Conservation (phyloP, 2,113 vertebrate genomes). For the Cnemophilus loriae region DNA sequence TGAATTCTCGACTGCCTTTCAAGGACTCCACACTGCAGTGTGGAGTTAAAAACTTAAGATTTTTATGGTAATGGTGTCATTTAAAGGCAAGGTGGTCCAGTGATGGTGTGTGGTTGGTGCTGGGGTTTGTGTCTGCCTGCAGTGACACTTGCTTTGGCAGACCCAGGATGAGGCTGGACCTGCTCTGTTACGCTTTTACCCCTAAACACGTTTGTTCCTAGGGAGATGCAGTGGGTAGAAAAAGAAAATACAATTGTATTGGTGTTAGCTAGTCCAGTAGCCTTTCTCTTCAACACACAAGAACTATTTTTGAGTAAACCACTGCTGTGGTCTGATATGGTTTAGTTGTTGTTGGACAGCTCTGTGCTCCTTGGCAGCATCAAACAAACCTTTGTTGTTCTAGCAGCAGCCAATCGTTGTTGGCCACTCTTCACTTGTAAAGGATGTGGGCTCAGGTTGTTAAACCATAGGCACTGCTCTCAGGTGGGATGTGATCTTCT, state of each 20-base stretch:
- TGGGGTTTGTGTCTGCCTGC: neutral
- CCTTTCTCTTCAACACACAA: neutral
- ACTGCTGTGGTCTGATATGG: neutral
- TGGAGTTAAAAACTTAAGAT: neutral
- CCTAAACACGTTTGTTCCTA: neutral
- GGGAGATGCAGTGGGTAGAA: neutral
- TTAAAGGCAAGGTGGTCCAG: neutral
- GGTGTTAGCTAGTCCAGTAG: neutral
- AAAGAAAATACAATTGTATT: neutral
- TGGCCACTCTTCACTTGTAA: neutral
- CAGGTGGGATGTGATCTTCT: neutral
- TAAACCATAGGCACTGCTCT: neutral
- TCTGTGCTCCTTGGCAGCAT: neutral
- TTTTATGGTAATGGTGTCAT: neutral
- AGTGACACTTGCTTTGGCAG: neutral
- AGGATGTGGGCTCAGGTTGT: neutral
- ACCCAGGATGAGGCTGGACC: neutral
- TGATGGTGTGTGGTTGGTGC: neutral
- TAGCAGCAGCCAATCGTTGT: neutral
- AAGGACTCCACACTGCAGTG: neutral
- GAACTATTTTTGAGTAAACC: neutral
- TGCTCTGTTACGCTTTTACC: neutral
- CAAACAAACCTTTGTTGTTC: neutral
- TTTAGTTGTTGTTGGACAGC: neutral
- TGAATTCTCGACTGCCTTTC: neutral